Percentiles rank a stretch among this genome's conserved stretches.
Evolutionary conservation across 2,888 invertebrate genomes (phyloP).

Genomic region (Drosophila pseudotalamancana): DNA sequence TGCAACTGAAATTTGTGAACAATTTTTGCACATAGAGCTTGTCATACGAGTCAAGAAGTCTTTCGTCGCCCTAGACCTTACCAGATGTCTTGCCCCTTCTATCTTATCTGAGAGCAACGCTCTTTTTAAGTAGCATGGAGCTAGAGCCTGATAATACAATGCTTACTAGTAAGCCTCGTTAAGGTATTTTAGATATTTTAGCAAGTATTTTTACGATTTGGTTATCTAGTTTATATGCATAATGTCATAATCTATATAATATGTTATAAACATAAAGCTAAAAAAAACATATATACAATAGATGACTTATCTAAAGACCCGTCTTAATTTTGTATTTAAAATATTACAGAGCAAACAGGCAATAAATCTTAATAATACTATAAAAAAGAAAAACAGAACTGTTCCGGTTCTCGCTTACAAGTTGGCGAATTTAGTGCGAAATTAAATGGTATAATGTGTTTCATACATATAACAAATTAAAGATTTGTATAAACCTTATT

Average conservation of each 20-base stretch:
- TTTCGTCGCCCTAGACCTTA: background rate
- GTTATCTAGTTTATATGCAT: constrained; percentile 7
- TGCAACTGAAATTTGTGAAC: too few species aligned
- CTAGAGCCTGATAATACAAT: background rate
- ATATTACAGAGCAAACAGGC: background rate
- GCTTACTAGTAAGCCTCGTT: background rate
- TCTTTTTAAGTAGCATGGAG: background rate
- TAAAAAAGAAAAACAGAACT: background rate
- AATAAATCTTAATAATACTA: background rate
- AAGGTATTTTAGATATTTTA: background rate
- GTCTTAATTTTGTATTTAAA: background rate
- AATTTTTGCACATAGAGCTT: background rate
- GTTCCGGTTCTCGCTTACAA: background rate
- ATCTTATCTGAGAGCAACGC: constrained; percentile 15
- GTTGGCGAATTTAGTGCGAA: background rate
- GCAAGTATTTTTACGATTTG: background rate
- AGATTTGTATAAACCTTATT: too few species aligned
- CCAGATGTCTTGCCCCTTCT: background rate
- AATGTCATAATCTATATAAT: background rate
- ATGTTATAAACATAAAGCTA: background rate
- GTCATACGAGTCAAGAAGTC: constrained; percentile 13
- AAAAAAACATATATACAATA: constrained; percentile 1
- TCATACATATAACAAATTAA: too few species aligned
- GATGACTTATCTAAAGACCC: constrained; percentile 1
- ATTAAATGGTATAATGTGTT: too few species aligned